Percentiles rank a stretch among this genome's conserved stretches.
Evolutionary conservation across 2,797 vertebrate genomes (phyloP).

Genomic region (Falco peregrinus): DNA sequence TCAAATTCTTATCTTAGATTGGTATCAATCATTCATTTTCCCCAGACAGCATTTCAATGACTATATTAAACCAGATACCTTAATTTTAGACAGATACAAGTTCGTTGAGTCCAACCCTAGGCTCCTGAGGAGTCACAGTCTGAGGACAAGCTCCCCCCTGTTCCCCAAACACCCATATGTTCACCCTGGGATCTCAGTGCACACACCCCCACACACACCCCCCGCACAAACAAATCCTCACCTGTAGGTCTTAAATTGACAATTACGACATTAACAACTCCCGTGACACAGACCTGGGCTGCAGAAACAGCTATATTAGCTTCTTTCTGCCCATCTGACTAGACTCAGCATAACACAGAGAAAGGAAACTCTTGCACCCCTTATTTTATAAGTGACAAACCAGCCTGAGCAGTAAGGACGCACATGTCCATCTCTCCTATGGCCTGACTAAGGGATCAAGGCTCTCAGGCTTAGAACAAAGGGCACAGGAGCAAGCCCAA

Average conservation of each 20-base stretch:
- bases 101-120: background rate
- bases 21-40: slow-evolving; percentile 65
- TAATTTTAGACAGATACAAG: slow-evolving; percentile 43
- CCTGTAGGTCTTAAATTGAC: background rate
- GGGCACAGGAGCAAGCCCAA: background rate
- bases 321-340: background rate
- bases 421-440: fast-evolving
- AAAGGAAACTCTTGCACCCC: background rate
- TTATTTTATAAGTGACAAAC: background rate
- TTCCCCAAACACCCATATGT: background rate
- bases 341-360: background rate
- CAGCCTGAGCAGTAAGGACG: background rate
- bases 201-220: too few species aligned
- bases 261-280: background rate
- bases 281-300: background rate
- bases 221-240: background rate
- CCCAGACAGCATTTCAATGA: slow-evolving; percentile 37
- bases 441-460: background rate
- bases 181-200: background rate
- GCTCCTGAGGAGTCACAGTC: background rate
- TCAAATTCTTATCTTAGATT: slow-evolving; percentile 62
- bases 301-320: background rate
- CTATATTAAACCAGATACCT: slow-evolving; percentile 57
- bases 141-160: background rate
- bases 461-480: background rate